These are phyloP conservation scores for Lagodon rhomboides DNA, from an alignment of 2,797 vertebrate species.

Conservation along the genomic window DNA sequence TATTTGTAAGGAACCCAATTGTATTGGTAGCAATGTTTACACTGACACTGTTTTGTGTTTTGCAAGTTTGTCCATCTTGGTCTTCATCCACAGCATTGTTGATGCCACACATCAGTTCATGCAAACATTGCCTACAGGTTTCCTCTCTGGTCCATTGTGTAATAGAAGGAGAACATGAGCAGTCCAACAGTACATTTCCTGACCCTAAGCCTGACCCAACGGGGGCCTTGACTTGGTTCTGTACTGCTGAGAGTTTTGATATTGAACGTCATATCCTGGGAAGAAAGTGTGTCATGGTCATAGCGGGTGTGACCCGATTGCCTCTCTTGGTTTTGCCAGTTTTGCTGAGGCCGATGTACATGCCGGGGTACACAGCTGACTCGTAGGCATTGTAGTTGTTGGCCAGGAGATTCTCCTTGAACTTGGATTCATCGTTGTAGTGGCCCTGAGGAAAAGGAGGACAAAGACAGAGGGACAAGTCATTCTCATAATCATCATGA, in stretches of 20 bases:
- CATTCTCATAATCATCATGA: too few relatives aligned
- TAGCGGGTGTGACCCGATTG: constrained; percentile 91
- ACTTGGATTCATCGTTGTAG: constrained; percentile 93
- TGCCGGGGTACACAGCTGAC: constrained; percentile 87
- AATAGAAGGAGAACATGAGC: not conserved
- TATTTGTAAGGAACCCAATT: not conserved
- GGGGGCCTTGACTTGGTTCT: not conserved
- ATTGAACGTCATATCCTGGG: constrained; percentile 89
- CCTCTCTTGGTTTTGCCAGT: constrained; percentile 95
- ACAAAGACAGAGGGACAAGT: not conserved
- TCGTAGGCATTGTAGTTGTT: constrained; percentile 98
- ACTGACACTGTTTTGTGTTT: not conserved
- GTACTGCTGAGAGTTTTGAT: not conserved
- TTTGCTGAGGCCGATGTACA: constrained; percentile 95
- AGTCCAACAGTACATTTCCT: not conserved
- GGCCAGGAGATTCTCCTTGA: constrained; percentile 93
- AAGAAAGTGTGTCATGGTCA: constrained; percentile 96
- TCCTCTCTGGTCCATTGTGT: not conserved
- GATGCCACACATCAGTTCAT: not conserved
- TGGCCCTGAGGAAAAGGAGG: constrained; percentile 80
- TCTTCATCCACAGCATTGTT: not conserved
- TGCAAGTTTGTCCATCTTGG: not conserved
- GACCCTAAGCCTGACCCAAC: not conserved
- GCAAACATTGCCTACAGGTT: not conserved
- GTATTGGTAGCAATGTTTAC: not conserved